These are phyloP conservation scores for Chrosomus eos DNA, from an alignment of 2,797 vertebrate genomes.

Conservation along the genomic window DNA sequence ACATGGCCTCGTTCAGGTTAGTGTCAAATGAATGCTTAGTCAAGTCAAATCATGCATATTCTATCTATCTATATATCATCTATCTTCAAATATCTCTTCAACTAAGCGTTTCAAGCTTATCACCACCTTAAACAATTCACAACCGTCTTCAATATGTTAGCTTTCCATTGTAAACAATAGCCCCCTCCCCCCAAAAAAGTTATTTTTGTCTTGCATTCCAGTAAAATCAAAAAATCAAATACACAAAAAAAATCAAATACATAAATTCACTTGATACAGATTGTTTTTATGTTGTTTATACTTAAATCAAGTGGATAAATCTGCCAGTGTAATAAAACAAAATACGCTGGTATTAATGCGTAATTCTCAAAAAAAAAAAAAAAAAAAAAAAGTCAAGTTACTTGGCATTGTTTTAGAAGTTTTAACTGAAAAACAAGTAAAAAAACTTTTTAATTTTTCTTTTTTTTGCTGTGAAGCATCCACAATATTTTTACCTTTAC, in stretches of 20 bases:
- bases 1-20: background rate
- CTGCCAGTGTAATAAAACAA: background rate
- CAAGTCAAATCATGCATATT: background rate
- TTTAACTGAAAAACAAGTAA: background rate
- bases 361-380: background rate
- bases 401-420: background rate
- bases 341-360: background rate
- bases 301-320: background rate
- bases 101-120: background rate
- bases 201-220: background rate
- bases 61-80: background rate
- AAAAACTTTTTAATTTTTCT: background rate
- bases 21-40: background rate
- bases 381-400: background rate
- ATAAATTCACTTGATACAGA: background rate
- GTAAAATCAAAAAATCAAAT: background rate
- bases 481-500: background rate
- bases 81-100: background rate
- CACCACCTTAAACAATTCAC: background rate
- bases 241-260: too few relatives aligned
- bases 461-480: background rate
- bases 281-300: background rate
- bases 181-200: background rate
- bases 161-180: background rate
- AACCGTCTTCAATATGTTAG: background rate